These are phyloP conservation scores for Drosophila buzzatii DNA, from an alignment of 2,888 invertebrate species.

Conservation along the genomic window DNA sequence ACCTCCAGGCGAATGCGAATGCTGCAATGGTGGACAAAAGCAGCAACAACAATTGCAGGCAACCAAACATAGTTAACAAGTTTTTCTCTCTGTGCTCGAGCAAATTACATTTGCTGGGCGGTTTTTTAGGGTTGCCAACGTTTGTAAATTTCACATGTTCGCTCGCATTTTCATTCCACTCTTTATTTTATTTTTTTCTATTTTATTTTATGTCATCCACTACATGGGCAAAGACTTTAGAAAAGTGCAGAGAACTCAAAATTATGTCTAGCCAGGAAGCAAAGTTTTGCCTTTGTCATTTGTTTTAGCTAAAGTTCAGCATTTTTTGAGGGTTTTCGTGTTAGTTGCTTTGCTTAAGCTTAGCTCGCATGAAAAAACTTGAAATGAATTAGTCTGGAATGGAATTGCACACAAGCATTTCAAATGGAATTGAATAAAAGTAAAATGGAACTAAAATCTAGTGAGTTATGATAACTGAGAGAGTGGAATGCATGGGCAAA, in stretches of 20 bases:
- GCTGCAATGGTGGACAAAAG: constrained; percentile 60
- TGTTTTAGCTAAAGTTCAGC: constrained; percentile 49
- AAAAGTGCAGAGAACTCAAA: constrained; percentile 63
- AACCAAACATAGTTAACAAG: constrained; percentile 55
- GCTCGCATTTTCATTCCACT: constrained; percentile 17
- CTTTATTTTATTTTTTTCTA: constrained; percentile 3
- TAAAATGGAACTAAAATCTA: background rate
- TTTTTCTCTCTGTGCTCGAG: constrained; percentile 60
- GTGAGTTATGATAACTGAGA: background rate
- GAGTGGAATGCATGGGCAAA: background rate
- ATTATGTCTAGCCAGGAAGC: constrained; percentile 79
- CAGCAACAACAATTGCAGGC: constrained; percentile 31
- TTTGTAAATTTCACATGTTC: constrained; percentile 47
- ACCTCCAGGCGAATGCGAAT: constrained; percentile 69
- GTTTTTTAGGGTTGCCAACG: constrained; percentile 63
- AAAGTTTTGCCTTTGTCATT: constrained; percentile 73
- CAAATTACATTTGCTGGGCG: constrained; percentile 69
- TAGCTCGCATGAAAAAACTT: constrained; percentile 26
- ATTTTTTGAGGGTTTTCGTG: constrained; percentile 13
- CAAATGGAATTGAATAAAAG: constrained; percentile 11
- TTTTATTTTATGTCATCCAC: constrained; percentile 23
- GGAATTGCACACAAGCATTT: constrained; percentile 7
- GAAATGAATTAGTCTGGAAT: constrained; percentile 28
- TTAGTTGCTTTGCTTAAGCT: constrained; percentile 30
- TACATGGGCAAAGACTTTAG: constrained; percentile 34